These are phyloP conservation scores for Acanthis flammea DNA, from an alignment of 2,797 vertebrate genomes.

Conservation along the genomic window DNA sequence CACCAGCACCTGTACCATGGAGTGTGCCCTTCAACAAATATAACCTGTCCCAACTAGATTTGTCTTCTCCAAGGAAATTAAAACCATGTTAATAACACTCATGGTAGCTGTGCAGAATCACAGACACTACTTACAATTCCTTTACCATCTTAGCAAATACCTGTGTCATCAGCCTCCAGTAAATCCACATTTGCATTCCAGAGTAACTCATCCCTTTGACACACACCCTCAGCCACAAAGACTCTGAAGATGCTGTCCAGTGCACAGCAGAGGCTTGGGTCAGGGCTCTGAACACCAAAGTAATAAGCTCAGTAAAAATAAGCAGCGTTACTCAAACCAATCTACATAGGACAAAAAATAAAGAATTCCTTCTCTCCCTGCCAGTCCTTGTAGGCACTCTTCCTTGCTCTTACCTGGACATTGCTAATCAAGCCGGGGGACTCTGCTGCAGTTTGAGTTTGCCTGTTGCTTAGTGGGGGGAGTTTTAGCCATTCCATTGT, in stretches of 20 bases:
- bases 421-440: neutral
- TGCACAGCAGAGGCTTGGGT: neutral
- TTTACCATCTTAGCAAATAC: neutral
- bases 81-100: neutral
- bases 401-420: neutral
- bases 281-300: neutral
- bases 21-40: accelerated
- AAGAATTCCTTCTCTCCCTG: neutral
- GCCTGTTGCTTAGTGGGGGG: accelerated
- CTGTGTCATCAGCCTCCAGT: neutral
- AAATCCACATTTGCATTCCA: neutral
- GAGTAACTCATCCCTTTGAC: neutral
- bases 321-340: neutral
- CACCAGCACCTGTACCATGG: accelerated
- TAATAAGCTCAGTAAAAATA: neutral
- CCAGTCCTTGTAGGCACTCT: neutral
- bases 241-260: neutral
- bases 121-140: neutral
- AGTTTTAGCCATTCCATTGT: neutral
- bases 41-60: neutral
- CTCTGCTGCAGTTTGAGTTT: neutral
- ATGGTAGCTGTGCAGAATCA: neutral
- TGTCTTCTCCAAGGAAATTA: neutral
- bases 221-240: neutral
- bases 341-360: accelerated